A percentile compares a stretch with the other conserved stretches of the same genome.
phyloP scores from a whole-genome alignment of 2,888 invertebrate genomes.

The Xestia c-nigrum region DNA sequence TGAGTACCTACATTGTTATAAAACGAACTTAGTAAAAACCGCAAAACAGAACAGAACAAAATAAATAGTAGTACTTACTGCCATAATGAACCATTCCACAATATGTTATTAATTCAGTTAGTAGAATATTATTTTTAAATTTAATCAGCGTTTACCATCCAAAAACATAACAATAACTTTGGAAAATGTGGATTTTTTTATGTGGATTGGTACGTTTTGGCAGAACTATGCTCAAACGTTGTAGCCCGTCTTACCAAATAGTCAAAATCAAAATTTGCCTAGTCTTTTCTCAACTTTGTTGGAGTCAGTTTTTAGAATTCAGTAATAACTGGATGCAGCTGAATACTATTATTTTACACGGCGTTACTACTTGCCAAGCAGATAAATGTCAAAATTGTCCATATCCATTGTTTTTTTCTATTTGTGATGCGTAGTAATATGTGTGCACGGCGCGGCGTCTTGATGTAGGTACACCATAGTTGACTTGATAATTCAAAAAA shows the following conservation, averaged over 20 bases:
- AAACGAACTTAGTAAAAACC: neutral
- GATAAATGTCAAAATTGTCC: neutral
- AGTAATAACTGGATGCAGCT: neutral
- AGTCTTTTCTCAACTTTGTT: neutral
- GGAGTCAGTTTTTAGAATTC: neutral
- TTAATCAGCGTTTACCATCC: neutral
- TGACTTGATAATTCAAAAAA: slow-evolving; percentile 7
- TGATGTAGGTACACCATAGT: slow-evolving; percentile 11
- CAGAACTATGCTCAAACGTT: neutral
- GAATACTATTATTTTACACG: neutral
- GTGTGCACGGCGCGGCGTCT: slow-evolving; percentile 18
- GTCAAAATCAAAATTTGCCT: neutral
- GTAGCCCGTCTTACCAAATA: neutral
- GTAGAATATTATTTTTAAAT: neutral
- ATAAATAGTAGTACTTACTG: no score
- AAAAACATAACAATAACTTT: neutral
- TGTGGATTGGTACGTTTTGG: slow-evolving; percentile 1
- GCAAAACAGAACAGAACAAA: no score
- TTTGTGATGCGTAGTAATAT: slow-evolving; percentile 12
- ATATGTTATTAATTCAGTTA: neutral
- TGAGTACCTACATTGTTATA: neutral
- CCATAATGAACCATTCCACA: neutral
- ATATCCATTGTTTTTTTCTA: slow-evolving; percentile 23
- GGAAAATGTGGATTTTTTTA: neutral
- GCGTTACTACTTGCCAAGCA: neutral